phyloP scores from a whole-genome alignment of 2,888 invertebrate genomes.

The Cheilosia urbana region DNA sequence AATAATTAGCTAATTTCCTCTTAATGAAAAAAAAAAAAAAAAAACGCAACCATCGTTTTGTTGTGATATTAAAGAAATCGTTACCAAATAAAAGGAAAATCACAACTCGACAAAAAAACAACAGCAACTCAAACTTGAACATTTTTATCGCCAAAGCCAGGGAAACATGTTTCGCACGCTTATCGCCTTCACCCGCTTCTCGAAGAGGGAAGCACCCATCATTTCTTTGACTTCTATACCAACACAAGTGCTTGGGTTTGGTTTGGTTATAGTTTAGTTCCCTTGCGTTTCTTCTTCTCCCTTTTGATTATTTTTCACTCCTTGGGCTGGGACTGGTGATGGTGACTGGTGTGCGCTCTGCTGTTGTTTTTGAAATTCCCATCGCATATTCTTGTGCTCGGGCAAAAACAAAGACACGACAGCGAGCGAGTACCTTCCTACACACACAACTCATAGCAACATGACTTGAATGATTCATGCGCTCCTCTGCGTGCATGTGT shows the following conservation, averaged over 20 bases:
- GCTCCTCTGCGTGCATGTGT: constrained; percentile 46
- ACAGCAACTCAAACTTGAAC: constrained; percentile 51
- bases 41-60: background rate
- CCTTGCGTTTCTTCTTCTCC: constrained; percentile 32
- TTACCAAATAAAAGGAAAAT: constrained; percentile 32
- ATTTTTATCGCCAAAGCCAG: constrained; percentile 60
- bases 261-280: constrained; percentile 24
- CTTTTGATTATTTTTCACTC: constrained; percentile 35
- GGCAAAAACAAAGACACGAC: constrained; percentile 15
- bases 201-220: constrained; percentile 48
- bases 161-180: constrained; percentile 59
- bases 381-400: constrained; percentile 59
- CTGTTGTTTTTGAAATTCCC: constrained; percentile 63
- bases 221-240: constrained; percentile 56
- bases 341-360: constrained; percentile 11
- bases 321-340: background rate
- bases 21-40: constrained; percentile 12
- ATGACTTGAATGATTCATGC: constrained; percentile 72
- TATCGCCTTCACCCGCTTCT: constrained; percentile 47
- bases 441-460: constrained; percentile 31
- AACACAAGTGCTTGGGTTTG: constrained; percentile 35
- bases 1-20: constrained; percentile 60
- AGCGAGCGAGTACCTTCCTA: constrained; percentile 11
- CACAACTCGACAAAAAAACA: constrained; percentile 17
- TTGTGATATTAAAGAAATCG: constrained; percentile 30